Evolutionary conservation across 2,113 vertebrate genomes (phyloP).

Genomic region (Solenodon paradoxus): DNA sequence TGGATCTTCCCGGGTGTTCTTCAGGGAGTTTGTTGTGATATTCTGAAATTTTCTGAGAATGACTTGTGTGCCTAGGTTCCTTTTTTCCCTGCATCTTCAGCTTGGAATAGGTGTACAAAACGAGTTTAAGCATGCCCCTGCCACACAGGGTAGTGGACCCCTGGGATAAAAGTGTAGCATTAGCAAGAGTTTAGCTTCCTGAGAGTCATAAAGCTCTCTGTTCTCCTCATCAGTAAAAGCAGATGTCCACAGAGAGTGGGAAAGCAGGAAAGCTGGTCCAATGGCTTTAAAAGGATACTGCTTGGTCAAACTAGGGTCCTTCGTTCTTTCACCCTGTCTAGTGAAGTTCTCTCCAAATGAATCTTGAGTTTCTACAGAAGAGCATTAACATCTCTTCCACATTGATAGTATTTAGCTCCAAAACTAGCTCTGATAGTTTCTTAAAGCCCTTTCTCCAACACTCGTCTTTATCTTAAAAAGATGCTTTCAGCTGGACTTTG

Average conservation of each 20-base stretch:
- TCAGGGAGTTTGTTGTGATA: too few relatives aligned
- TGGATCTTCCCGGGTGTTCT: background rate
- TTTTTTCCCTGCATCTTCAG: background rate
- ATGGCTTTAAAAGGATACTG: background rate
- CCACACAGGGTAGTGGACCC: background rate
- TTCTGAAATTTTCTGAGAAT: background rate
- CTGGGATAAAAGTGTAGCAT: background rate
- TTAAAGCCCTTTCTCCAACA: background rate
- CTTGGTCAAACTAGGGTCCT: background rate
- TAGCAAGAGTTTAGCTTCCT: background rate
- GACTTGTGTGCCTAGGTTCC: background rate
- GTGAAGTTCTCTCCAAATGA: too few relatives aligned
- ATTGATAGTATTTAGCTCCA: background rate
- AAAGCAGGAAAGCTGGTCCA: background rate
- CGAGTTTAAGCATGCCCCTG: background rate
- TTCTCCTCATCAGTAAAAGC: background rate
- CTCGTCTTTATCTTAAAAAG: background rate
- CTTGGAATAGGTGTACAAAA: background rate
- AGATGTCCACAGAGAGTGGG: background rate
- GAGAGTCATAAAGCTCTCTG: background rate
- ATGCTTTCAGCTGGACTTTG: background rate
- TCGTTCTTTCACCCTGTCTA: background rate
- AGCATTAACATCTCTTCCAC: background rate
- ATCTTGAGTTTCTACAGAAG: background rate
- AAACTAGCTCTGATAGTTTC: background rate